These are phyloP conservation scores for Erebia palarica DNA, from an alignment of 2,888 invertebrate genomes.

Conservation along the genomic window DNA sequence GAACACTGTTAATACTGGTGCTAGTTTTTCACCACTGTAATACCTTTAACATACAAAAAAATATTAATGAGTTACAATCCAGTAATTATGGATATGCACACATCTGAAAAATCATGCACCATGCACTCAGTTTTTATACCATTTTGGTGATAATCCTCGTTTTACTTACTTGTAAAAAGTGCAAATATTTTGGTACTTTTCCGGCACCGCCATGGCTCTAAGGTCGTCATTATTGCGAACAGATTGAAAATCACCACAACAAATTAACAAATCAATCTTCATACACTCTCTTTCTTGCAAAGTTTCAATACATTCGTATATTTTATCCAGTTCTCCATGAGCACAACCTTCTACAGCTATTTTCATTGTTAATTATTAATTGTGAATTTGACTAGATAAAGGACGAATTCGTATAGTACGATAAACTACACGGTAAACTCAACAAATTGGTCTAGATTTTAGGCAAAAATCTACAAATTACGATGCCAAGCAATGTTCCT, in stretches of 20 bases:
- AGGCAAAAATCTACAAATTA: too few species aligned
- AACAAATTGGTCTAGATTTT: not conserved
- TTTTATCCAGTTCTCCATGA: slow-evolving; percentile 98
- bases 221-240: slow-evolving; percentile 95
- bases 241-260: slow-evolving; percentile 99
- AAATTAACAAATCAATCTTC: slow-evolving; percentile 95
- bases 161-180: slow-evolving; percentile 93
- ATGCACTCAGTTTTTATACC: not conserved
- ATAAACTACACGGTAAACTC: not conserved
- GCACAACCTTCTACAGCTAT: slow-evolving; percentile 98
- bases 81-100: too few species aligned
- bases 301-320: slow-evolving; percentile 92
- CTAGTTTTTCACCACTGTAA: slow-evolving; percentile 94
- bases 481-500: too few species aligned
- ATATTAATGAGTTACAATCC: too few species aligned
- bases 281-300: slow-evolving; percentile 88
- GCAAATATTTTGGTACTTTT: slow-evolving; percentile 94
- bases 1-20: slow-evolving; percentile 96
- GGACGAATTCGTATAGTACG: not conserved
- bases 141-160: not conserved
- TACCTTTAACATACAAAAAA: slow-evolving; percentile 80
- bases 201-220: slow-evolving; percentile 96
- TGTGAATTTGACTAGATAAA: slow-evolving; percentile 26
- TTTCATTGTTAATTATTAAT: slow-evolving; percentile 84
- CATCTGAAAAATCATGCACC: not conserved